These are phyloP conservation scores for Hofmannophila pseudospretella DNA, from an alignment of 2,888 invertebrate species.

Conservation along the genomic window DNA sequence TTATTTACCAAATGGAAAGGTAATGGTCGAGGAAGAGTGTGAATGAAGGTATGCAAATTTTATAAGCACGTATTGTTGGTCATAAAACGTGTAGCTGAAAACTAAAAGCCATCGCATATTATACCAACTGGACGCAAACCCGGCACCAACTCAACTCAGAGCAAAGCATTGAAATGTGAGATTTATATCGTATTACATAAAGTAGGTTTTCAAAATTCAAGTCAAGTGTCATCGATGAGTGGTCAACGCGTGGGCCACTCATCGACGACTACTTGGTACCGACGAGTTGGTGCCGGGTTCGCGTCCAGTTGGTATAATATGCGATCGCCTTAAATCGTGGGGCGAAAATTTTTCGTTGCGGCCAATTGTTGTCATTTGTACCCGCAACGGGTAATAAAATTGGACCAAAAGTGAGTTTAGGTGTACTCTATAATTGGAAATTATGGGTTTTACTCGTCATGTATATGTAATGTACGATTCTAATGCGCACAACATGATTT, in stretches of 20 bases:
- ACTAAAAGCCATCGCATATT: too few relatives aligned
- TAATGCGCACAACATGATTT: slow-evolving; percentile 1
- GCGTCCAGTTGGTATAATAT: too few relatives aligned
- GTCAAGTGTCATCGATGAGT: slow-evolving; percentile 13
- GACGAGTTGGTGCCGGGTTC: too few relatives aligned
- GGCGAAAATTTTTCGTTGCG: slow-evolving; percentile 53
- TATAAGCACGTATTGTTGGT: slow-evolving; percentile 65
- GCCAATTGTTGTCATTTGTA: slow-evolving; percentile 27
- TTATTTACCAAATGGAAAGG: slow-evolving; percentile 78
- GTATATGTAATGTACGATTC: not conserved
- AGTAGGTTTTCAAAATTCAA: too few relatives aligned
- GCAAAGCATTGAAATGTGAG: too few relatives aligned
- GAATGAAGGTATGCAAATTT: slow-evolving; percentile 76
- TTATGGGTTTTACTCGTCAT: slow-evolving; percentile 28
- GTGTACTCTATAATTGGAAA: slow-evolving; percentile 47
- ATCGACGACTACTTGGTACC: too few relatives aligned
- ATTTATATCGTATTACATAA: too few relatives aligned
- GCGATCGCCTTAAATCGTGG: too few relatives aligned
- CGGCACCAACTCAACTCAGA: too few relatives aligned
- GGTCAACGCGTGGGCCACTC: too few relatives aligned
- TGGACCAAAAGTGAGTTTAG: slow-evolving; percentile 47
- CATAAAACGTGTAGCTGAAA: slow-evolving; percentile 52
- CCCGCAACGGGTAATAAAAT: slow-evolving; percentile 30
- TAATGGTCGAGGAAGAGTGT: slow-evolving; percentile 73
- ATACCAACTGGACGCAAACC: too few relatives aligned